These are phyloP conservation scores for Rhopalosiphum padi DNA, from an alignment of 1,140 invertebrate genomes.

Conservation along the genomic window DNA sequence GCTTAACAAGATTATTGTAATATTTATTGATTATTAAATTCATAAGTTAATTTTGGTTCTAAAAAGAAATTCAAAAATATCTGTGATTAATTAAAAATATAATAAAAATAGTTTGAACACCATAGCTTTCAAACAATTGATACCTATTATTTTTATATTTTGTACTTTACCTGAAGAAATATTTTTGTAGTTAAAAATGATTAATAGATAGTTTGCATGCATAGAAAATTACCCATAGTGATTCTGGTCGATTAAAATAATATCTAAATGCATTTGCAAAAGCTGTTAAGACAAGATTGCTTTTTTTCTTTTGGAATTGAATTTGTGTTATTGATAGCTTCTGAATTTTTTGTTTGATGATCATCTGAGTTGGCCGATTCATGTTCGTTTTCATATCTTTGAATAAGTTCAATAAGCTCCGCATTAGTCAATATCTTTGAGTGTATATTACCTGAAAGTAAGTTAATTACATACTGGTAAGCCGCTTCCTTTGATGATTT, in stretches of 20 bases:
- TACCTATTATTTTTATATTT: background rate
- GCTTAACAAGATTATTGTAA: background rate
- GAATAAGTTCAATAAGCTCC: background rate
- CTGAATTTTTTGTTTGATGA: background rate
- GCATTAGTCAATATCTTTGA: background rate
- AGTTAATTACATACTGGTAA: background rate
- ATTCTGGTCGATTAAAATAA: background rate
- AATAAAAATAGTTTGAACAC: background rate
- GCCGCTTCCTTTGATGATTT: background rate
- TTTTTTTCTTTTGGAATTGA: background rate
- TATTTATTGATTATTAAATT: background rate
- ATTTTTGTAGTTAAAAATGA: background rate
- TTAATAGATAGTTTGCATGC: background rate
- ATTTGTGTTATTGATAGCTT: background rate
- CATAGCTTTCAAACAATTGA: background rate
- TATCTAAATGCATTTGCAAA: background rate
- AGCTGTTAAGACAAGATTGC: background rate
- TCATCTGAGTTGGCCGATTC: background rate
- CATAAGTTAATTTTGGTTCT: background rate
- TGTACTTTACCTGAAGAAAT: background rate
- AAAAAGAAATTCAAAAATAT: background rate
- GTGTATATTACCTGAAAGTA: background rate
- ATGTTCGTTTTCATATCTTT: background rate
- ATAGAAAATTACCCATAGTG: background rate
- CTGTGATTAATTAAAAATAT: background rate